Base-by-base conservation (phyloP, 1,140 invertebrate genomes). In the Phocides pigmalion region DNA sequence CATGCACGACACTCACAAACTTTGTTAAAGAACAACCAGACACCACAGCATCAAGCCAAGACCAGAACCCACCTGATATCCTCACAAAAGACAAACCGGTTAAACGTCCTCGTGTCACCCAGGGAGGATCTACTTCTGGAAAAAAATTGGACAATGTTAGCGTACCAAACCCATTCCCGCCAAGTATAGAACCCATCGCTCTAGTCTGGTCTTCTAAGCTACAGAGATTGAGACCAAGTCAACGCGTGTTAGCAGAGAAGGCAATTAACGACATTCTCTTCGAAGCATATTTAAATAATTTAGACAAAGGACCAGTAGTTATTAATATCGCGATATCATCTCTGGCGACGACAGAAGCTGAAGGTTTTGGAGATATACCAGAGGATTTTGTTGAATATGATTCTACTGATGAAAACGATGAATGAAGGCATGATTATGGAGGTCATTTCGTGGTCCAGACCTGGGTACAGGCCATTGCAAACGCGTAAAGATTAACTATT, bases 181-280 rank as follows among this genome's bases (percentile, higher is more conserved):
- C 49, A 14, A 16, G 32, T 2, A 53, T 53, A 19, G 50, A 53
- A n/a, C 50, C 50, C 5, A 53, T 53, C 16, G 50, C 50, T 3
- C 16, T 53, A 20, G 50, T 53, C 4, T 53, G 50, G 50, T 53
- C 50, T 8, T 19, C 32, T 2, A 53, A 53, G 8, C 5, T 53
- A 4, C 50, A 53, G n/a, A n/a, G 3, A 0, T 22, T 53, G 4
- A 17, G 35, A 6, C 50, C 50, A 9, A 39, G 15, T 2, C 50
- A 53, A 16, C 9, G 50, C 4, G 4, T 53, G n/a, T 39, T 39
- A 4, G 50, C 50, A 6, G 50, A 53, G n/a, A 53, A 53, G 17
- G 50, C 50, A 1, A 53, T 53, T 0, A 53, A 53, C 22, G 50
- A 53, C 15, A 20, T 53, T 39, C 12, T 53, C 6, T 53, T 53